Conservation (phyloP, 2,888 invertebrate genomes). For the Sesia bembeciformis region DNA sequence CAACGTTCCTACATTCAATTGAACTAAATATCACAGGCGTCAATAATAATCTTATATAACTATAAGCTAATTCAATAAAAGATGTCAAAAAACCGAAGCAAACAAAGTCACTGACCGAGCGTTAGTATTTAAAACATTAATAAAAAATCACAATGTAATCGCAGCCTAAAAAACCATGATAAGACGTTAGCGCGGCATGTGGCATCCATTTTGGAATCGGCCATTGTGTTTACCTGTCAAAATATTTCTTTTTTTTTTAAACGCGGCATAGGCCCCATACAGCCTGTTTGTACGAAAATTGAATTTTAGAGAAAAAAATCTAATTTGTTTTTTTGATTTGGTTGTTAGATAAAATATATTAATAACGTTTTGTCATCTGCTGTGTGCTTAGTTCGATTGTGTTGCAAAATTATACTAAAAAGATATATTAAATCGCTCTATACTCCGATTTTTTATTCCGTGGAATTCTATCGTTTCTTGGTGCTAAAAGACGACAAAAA, state of each 20-base stretch:
- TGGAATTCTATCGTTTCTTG: too few relatives aligned
- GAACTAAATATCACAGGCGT: too few relatives aligned
- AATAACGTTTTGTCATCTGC: slow-evolving; percentile 1
- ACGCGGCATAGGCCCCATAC: slow-evolving; percentile 7
- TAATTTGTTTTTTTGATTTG: slow-evolving; percentile 1
- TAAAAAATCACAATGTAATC: too few relatives aligned
- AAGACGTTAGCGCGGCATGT: slow-evolving; percentile 33
- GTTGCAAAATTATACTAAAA: not conserved
- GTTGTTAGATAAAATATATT: slow-evolving; percentile 1
- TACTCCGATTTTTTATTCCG: too few relatives aligned
- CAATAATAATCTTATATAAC: too few relatives aligned
- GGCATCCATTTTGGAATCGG: slow-evolving; percentile 36
- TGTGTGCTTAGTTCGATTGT: slow-evolving; percentile 1
- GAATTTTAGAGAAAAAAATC: not conserved
- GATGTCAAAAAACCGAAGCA: too few relatives aligned
- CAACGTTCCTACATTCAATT: too few relatives aligned
- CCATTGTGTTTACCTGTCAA: slow-evolving; percentile 60
- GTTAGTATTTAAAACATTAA: too few relatives aligned
- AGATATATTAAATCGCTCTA: too few relatives aligned
- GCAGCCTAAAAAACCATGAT: slow-evolving; percentile 11
- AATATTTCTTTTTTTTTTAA: slow-evolving; percentile 49
- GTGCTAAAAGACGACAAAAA: too few relatives aligned
- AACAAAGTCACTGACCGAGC: too few relatives aligned
- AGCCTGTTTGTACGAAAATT: slow-evolving; percentile 5
- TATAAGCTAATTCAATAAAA: too few relatives aligned